Conservation (phyloP, 2,113 vertebrate species). For the Lagopus muta region DNA sequence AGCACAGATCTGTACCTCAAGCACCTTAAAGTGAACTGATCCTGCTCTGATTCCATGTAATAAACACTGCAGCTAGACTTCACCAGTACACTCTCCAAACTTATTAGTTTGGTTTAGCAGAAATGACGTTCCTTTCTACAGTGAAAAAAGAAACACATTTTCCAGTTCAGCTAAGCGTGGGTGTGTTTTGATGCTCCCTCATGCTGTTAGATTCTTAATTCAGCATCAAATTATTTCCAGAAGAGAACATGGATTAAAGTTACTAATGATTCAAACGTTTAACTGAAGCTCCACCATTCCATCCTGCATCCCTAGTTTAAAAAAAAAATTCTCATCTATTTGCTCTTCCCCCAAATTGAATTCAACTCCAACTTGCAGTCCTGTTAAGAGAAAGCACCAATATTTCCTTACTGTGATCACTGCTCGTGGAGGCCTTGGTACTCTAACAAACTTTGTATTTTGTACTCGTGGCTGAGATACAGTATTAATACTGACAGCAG, state of each 20-base stretch:
- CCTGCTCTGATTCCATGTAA: neutral
- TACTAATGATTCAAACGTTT: neutral
- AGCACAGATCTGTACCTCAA: neutral
- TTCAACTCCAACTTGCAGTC: neutral
- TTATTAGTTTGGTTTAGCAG: neutral
- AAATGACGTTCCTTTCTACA: neutral
- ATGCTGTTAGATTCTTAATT: neutral
- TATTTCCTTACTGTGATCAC: conserved; percentile 81
- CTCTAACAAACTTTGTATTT: conserved; percentile 85
- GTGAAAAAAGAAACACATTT: neutral
- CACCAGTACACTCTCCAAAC: neutral
- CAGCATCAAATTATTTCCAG: neutral
- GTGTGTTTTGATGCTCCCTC: neutral
- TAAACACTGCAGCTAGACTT: neutral
- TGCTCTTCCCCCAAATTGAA: neutral
- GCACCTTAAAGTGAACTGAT: neutral
- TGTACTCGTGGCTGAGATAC: conserved; percentile 80
- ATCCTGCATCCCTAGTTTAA: neutral
- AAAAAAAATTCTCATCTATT: neutral
- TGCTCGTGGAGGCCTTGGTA: conserved; percentile 80
- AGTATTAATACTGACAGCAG: conserved; percentile 87
- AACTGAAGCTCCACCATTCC: neutral
- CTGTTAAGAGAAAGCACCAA: neutral
- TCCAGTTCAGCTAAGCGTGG: neutral
- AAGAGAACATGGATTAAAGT: neutral